Percentiles rank a stretch among this genome's conserved stretches.
These are phyloP conservation scores for Vireo altiloquus DNA, from an alignment of 2,113 vertebrate genomes.

Conservation along the genomic window DNA sequence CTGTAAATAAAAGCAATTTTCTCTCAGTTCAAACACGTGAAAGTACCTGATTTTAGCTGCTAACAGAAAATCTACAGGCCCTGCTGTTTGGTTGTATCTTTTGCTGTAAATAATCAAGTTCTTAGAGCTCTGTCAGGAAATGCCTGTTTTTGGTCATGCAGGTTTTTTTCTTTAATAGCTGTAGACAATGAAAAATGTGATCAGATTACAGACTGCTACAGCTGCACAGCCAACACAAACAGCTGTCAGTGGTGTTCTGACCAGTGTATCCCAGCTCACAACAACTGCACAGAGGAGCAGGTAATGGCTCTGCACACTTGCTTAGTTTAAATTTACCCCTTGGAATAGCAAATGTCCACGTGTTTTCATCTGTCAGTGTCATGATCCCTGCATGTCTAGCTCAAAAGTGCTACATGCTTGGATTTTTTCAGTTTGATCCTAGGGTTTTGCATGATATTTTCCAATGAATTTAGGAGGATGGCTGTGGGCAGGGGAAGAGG, in stretches of 20 bases:
- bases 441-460: not conserved
- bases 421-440: not conserved
- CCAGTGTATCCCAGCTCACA: slow-evolving; percentile 83
- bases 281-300: slow-evolving; percentile 87
- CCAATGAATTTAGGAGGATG: not conserved
- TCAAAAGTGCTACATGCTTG: not conserved
- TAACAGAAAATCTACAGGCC: not conserved
- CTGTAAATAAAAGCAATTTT: not conserved
- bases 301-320: slow-evolving; percentile 63
- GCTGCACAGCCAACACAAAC: slow-evolving; percentile 94
- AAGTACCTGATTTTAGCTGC: not conserved
- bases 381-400: not conserved
- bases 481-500: not conserved
- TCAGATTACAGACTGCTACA: slow-evolving; percentile 96
- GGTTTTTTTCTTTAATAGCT: slow-evolving; percentile 74
- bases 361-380: not conserved
- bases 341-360: not conserved
- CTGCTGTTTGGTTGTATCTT: not conserved
- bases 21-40: not conserved
- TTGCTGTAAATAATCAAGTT: slow-evolving; percentile 13
- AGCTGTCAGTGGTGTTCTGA: slow-evolving; percentile 91
- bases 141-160: slow-evolving; percentile 59
- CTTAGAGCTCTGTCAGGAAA: slow-evolving; percentile 40
- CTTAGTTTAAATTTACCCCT: not conserved
- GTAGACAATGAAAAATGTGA: slow-evolving; percentile 88